A percentile compares a stretch with the other conserved stretches of the same genome.
These are phyloP conservation scores for Megalopta genalis DNA, from an alignment of 1,140 invertebrate genomes.

Conservation along the genomic window DNA sequence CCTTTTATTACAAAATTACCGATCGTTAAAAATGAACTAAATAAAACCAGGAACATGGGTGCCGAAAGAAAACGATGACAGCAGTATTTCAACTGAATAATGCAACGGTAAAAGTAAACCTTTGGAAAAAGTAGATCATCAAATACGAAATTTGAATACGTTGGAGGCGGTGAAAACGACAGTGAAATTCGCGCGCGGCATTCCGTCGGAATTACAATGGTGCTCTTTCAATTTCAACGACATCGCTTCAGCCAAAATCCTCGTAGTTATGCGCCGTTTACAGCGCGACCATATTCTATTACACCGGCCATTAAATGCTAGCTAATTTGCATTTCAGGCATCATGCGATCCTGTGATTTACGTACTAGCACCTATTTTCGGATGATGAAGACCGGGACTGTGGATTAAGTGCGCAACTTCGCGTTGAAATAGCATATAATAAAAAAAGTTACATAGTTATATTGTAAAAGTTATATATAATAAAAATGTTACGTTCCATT, in stretches of 20 bases:
- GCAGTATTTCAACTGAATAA: background rate
- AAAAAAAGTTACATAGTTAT: no score
- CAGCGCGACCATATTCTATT: constrained; percentile 25
- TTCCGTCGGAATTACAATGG: background rate
- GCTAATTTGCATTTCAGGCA: constrained; percentile 13
- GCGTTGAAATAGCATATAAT: no score
- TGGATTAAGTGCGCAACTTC: no score
- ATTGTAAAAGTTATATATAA: no score
- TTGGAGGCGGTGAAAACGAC: background rate
- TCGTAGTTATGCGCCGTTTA: background rate
- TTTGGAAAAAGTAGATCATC: background rate
- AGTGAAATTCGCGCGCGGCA: background rate
- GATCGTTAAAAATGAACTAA: no score
- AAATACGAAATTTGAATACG: background rate
- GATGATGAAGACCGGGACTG: background rate
- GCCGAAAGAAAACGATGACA: background rate
- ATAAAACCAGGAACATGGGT: no score
- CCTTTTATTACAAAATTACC: no score
- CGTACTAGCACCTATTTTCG: background rate
- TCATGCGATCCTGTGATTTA: background rate
- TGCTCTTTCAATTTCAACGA: background rate
- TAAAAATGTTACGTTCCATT: no score
- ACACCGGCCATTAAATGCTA: constrained; percentile 16
- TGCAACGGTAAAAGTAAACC: background rate
- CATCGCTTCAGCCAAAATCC: background rate